These are phyloP conservation scores for Paralichthys olivaceus DNA, from an alignment of 2,113 vertebrate genomes.

Conservation along the genomic window DNA sequence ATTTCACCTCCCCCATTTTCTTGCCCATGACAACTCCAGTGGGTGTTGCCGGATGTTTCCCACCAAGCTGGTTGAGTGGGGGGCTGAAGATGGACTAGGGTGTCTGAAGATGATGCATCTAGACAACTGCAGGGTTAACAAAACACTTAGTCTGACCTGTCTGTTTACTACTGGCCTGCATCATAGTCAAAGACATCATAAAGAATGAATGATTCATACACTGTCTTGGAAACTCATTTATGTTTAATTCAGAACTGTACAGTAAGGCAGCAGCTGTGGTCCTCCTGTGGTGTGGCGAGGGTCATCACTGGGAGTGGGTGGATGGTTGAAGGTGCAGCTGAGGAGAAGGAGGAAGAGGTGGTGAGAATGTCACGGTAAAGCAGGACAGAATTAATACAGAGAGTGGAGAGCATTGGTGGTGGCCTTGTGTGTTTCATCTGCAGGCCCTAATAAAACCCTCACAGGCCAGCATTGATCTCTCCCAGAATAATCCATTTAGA, in stretches of 20 bases:
- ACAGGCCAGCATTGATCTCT: constrained; percentile 79
- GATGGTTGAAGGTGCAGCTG: constrained; percentile 13
- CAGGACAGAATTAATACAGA: constrained; percentile 69
- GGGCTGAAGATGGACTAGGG: constrained; percentile 19
- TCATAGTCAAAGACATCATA: constrained; percentile 56
- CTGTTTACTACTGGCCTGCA: constrained; percentile 60
- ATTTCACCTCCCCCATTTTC: constrained; percentile 46
- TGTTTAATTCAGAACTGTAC: constrained; percentile 62
- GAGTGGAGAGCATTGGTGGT: constrained; percentile 54
- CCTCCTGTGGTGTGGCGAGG: constrained; percentile 4
- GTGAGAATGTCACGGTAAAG: constrained; percentile 22
- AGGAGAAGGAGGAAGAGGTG: constrained; percentile 18
- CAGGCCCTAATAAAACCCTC: constrained; percentile 79
- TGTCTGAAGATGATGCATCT: constrained; percentile 49
- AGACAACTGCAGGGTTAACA: constrained; percentile 47
- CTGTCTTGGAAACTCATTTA: constrained; percentile 47
- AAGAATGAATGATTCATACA: constrained; percentile 72
- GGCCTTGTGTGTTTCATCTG: constrained; percentile 77
- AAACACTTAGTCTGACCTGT: constrained; percentile 50
- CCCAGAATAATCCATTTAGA: constrained; percentile 83
- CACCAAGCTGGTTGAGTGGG: constrained; percentile 13
- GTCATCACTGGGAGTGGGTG: constrained; percentile 1
- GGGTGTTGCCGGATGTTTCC: constrained; percentile 47
- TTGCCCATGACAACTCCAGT: constrained; percentile 44
- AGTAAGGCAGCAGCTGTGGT: neutral